Evolutionary conservation across 2,113 vertebrate genomes (phyloP), one percentile per base, ranked within the genome.

Genomic region (Stigmatopora nigra): DNA sequence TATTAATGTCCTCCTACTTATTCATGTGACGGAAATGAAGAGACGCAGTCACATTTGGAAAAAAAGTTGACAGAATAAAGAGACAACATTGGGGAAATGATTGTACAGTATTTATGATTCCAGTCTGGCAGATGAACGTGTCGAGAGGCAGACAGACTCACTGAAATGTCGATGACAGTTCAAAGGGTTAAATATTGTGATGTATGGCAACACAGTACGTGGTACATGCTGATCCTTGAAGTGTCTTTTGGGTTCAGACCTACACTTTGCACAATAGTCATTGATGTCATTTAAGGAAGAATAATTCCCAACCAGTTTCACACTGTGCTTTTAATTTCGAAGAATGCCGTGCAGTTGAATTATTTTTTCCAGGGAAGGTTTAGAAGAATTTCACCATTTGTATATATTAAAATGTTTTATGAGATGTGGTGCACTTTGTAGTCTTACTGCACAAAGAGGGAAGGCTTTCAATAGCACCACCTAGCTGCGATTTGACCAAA

Each of bases 1-100:
- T 88, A 88, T 89, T 88, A 89, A 89, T 89, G 84, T 79, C 80
- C 76, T 82, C 64, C 88, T 79, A 87, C 82, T 89, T 88, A 89
- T 89, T 89, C 84, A 89, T 88, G 84, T 45, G 57, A 83, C 63
- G 80, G 78, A 88, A 88, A 84, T 88, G 83, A 86, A 87, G 83
- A 85, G 80, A 79, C 83, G 78, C 76, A 82, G 77, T 81, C 77
- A 71, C 72, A 82, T 79, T 84, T 75, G 71, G 74, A 82, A 85
- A 77, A 77, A 31, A 49, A 69, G 70, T 81, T 86, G 86, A 87
- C 83, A 84, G 83, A 85, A 85, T 86, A 84, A 85, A 86, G 82
- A 86, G 75, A 68, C 74, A 78, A 82, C 80, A 71, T 83, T 78
- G 80, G 85, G 82, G 82, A 81, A 85, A 85, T 78, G 76, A 89